Evolutionary conservation across 64 coral and sea anemone species (phyloP), one percentile per base, ranked within the genome.

Genomic region (Platygyra sinensis): DNA sequence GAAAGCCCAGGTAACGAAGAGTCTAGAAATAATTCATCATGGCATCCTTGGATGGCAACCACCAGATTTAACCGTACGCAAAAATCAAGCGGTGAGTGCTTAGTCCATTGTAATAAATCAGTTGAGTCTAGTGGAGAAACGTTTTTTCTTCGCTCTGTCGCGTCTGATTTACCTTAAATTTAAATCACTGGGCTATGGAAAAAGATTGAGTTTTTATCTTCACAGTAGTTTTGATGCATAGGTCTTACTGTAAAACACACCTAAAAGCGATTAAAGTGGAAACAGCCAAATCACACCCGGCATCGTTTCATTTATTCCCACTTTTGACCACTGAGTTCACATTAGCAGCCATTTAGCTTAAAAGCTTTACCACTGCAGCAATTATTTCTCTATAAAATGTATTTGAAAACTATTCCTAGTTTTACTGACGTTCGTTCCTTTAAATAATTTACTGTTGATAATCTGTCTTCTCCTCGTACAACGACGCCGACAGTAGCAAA

Each of bases 21-120:
- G 73, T 87, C 95, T 12, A 88, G 72, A 80, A 86, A 92, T 60
- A 82, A 87, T 29, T 63, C 72, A 2, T 86, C 93, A 0, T 99
- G 97, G 97, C 97, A 99, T 91, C 94, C 97, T 20, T 99, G 94
- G 94, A 99, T 99, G 97, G 90, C 93, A 73, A 88, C 97, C n/a
- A 95, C 97, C 0, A 78, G 97, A 88, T 93, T 96, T 67, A 99
- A 91, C 62, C 86, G 94, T 74, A 84, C 91, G 49, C 95, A 97
- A 62, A 97, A 91, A 88, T 52, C 82, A 75, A 89, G 78, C 49
- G 91, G 95, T 97, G 80, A 93, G 91, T 88, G 81, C 29, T 22
- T 73, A 67, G 72, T 36, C 75, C 74, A 76, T 73, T 29, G 82
- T 36, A 30, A 69, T 69, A 25, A 69, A 69, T 24, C 65, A 27